phyloP scores from a whole-genome alignment of 2,113 vertebrate genomes.

The Athene noctua region DNA sequence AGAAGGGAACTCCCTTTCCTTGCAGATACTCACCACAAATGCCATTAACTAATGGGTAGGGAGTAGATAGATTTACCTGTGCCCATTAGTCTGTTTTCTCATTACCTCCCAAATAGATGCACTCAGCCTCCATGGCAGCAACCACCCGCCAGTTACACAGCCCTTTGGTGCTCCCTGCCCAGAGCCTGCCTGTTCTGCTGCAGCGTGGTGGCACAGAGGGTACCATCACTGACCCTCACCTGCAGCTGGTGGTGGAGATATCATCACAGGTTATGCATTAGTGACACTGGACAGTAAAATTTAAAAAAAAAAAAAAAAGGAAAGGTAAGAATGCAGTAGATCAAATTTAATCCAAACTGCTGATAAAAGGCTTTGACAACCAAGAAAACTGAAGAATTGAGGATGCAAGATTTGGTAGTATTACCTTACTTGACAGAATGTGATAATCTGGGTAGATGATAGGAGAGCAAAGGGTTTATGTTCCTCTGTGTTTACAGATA shows the following conservation, averaged over 20 bases:
- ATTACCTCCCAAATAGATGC: neutral
- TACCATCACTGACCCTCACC: neutral
- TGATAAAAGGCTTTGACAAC: neutral
- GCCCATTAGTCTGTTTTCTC: neutral
- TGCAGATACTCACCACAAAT: neutral
- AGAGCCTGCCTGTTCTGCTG: rapidly evolving
- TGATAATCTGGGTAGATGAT: neutral
- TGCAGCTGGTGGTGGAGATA: neutral
- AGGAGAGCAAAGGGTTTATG: neutral
- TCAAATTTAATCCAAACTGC: neutral
- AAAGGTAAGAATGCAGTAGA: neutral
- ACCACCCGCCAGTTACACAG: rapidly evolving
- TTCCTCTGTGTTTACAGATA: neutral
- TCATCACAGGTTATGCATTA: neutral
- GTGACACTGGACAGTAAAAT: neutral
- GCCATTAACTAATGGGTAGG: neutral
- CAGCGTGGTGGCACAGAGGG: rapidly evolving
- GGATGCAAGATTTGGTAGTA: neutral
- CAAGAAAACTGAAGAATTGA: neutral
- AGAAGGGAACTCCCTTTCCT: neutral
- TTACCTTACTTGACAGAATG: neutral
- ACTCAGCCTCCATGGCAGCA: rapidly evolving
- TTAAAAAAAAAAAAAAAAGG: neutral
- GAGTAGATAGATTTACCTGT: neutral
- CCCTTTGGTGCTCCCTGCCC: neutral